Conservation (phyloP, 92 coral and sea anemone species). For the Heteractis magnifica region DNA sequence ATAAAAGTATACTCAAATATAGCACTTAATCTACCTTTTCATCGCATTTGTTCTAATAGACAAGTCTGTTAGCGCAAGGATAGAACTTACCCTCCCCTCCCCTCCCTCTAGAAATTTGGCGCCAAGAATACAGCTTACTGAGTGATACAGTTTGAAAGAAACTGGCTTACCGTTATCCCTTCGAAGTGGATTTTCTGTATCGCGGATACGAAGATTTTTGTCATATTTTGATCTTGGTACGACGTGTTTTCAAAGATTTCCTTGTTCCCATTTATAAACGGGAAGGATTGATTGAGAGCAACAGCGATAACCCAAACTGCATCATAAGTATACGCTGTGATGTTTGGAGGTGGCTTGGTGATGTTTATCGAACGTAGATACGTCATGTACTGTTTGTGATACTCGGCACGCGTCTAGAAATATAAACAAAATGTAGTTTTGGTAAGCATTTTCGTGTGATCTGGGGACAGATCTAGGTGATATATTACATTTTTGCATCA, state of each 20-base stretch:
- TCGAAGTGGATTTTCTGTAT: constrained; percentile 61
- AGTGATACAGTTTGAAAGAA: no score
- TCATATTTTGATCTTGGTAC: constrained; percentile 40
- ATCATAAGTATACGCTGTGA: constrained; percentile 88
- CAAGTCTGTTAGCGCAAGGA: no score
- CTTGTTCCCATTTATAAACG: constrained; percentile 35
- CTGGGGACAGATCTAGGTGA: background rate
- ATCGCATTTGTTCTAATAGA: no score
- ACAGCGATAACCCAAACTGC: constrained; percentile 88
- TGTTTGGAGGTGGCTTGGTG: constrained; percentile 50
- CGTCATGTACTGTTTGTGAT: constrained; percentile 63
- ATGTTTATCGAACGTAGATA: constrained; percentile 58
- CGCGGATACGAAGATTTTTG: constrained; percentile 50
- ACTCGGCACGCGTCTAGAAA: constrained; percentile 64
- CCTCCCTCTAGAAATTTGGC: no score
- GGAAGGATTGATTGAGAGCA: constrained; percentile 64
- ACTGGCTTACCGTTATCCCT: constrained; percentile 68
- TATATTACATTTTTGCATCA: background rate
- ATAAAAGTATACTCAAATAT: background rate
- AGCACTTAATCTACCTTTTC: background rate
- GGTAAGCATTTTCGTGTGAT: background rate
- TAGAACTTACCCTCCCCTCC: no score
- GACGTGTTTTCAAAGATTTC: constrained; percentile 41
- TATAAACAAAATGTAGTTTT: background rate
- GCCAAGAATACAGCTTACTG: no score